phyloP scores from a whole-genome alignment of 1,140 invertebrate species.

The Cheumatopsyche charites region DNA sequence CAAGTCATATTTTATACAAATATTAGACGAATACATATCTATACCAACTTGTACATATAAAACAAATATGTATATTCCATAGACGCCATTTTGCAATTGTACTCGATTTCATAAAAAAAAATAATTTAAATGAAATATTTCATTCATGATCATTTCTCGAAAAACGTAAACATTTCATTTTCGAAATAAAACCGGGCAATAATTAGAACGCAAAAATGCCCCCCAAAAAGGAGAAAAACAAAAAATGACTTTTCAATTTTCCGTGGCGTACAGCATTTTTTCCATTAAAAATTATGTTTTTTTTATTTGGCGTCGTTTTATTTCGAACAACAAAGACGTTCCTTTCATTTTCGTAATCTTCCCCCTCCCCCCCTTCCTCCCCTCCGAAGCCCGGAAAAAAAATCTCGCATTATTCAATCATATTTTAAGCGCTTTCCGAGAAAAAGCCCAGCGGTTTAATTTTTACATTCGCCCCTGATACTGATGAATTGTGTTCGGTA shows the following conservation, averaged over 20 bases:
- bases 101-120: too few species aligned
- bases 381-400: background rate
- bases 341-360: constrained; percentile 31
- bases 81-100: too few species aligned
- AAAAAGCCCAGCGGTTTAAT: constrained; percentile 11
- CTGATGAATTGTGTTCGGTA: background rate
- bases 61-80: too few species aligned
- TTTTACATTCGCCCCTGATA: background rate
- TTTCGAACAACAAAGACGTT: constrained; percentile 25
- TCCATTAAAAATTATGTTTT: constrained; percentile 9
- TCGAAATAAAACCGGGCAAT: background rate
- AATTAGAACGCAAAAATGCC: background rate
- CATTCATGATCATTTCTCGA: too few species aligned
- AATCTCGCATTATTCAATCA: constrained; percentile 31
- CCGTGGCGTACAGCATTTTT: background rate
- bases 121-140: too few species aligned
- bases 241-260: background rate
- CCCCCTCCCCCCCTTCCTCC: background rate
- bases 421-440: constrained; percentile 23
- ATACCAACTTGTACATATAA: too few species aligned
- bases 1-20: too few species aligned
- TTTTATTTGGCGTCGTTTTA: background rate
- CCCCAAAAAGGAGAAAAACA: background rate
- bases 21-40: too few species aligned
- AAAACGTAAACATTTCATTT: too few species aligned